Evolutionary conservation across 2,113 vertebrate species (phyloP), one percentile per base, ranked within the genome.

Genomic region (Thomomys bottae): DNA sequence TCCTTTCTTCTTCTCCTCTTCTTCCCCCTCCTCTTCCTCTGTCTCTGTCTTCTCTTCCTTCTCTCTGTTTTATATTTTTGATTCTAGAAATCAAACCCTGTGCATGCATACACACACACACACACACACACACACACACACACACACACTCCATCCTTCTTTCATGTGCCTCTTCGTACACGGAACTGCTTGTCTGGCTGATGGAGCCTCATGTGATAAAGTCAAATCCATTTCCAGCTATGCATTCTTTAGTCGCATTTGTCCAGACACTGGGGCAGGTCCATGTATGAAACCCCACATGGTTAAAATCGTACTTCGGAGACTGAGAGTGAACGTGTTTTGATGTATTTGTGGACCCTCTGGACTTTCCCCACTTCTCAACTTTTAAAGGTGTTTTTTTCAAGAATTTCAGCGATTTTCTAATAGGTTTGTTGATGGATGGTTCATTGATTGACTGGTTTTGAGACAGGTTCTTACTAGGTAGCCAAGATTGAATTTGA

Each of bases 161-260:
- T 26, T 2, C 12, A 23, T 2, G 0, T 0, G 14, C 57, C 26
- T 49, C 63, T 38, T 8, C 30, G 49, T 6, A 11, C 17, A 30
- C 23, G 8, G 45, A 24, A 67, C 61, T 17, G n/a, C 11, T 30
- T 10, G 26, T 34, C 28, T 7, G 40, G 5, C 8, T 21, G 1
- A 20, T 38, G 11, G 8, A 23, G 57, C 9, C 49, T 54, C 15
- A 54, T 12, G 5, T 26, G 5, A 57, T 23, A 30, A 72, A 11
- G 14, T 6, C 38, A 21, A 10, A 0, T 12, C 0, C 4, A 42
- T 40, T 71, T 36, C 23, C 4, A 26, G 7, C 12, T n/a, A 8
- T 12, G 2, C 18, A 32, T 8, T 73, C 20, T 34, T 68, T 32
- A 75, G 14, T 17, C 6, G 6, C 18, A 3, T 12, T 17, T 30